Base-by-base conservation (phyloP, 2,888 invertebrate genomes). In the Erannis defoliaria region DNA sequence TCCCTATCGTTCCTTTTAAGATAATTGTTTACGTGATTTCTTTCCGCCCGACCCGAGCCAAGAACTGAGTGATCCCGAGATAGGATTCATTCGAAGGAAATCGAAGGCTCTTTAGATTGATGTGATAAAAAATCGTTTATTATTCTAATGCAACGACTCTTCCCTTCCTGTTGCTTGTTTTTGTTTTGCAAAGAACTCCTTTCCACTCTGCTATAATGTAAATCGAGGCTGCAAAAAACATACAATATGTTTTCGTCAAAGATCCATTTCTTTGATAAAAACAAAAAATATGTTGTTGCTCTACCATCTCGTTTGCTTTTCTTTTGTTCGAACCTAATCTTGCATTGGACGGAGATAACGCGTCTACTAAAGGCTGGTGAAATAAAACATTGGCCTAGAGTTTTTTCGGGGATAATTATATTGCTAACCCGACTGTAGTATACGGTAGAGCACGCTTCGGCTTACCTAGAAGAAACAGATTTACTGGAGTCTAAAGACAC, bases 11-110 rank as follows among this genome's bases (percentile, higher is more conserved):
- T 72, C 72, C 78, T 80, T 79, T 81, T 77, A 80, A 77, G 72
- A 79, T 82, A 84, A 82, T 84, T 78, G 74, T 77, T 82, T 80
- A 74, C 72, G 76, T 77, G 78, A 81, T 82, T 82, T 75, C 76
- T 80, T 79, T 77, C 72, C 71, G 66, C 62, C 63, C 72, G 69
- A 67, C 62, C 62, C 68, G 58, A 57, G 64, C 64, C 64, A 59
- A 64, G 72, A 55, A 55, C 67, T 59, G 59, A 71, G 64, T 66
- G 67, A 71, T 72, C 66, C 61, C 67, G 65, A 71, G 72, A 76
- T 76, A 74, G 62, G 61, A 71, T 67, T 70, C 70, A 55, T 64
- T 70, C 63, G 55, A 67, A 58, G 67, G 64, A 70, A 73, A 74
- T 67, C 58, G 61, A 77, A 73, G 70, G 73, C 75, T 72, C 76